phyloP scores from a whole-genome alignment of 2,113 vertebrate species.

The Anas platyrhynchos region DNA sequence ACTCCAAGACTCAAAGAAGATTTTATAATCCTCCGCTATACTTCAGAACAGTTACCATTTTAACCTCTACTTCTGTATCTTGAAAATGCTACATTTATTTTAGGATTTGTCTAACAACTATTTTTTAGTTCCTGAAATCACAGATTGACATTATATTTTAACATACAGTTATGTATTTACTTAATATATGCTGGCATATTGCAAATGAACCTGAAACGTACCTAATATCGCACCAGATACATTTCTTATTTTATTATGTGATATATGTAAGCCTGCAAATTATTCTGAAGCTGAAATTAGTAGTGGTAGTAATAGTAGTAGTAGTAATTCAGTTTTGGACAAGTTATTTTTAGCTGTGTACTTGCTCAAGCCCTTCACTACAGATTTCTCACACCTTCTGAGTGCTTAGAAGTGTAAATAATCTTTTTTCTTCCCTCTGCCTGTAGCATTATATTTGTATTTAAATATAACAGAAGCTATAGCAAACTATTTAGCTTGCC shows the following conservation, averaged over 20 bases:
- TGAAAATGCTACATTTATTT: slow-evolving; percentile 9
- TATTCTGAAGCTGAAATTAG: slow-evolving; percentile 38
- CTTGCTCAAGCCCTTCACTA: slow-evolving; percentile 27
- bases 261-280: slow-evolving; percentile 1
- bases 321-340: slow-evolving; percentile 37
- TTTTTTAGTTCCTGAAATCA: slow-evolving; percentile 25
- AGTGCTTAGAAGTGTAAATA: slow-evolving; percentile 30
- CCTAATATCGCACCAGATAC: background rate
- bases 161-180: background rate
- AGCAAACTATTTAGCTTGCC: slow-evolving; percentile 33
- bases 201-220: background rate
- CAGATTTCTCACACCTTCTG: slow-evolving; percentile 45
- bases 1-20: background rate
- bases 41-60: background rate
- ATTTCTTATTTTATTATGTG: background rate
- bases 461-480: slow-evolving; percentile 54
- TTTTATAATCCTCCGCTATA: background rate
- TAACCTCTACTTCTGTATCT: background rate
- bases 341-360: slow-evolving; percentile 53
- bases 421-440: background rate
- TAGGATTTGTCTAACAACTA: background rate
- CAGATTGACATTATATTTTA: slow-evolving; percentile 5
- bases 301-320: slow-evolving; percentile 8
- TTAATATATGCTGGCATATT: background rate
- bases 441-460: slow-evolving; percentile 42